Base-by-base conservation (phyloP, 1,140 invertebrate species). In the Cataglyphis hispanica region DNA sequence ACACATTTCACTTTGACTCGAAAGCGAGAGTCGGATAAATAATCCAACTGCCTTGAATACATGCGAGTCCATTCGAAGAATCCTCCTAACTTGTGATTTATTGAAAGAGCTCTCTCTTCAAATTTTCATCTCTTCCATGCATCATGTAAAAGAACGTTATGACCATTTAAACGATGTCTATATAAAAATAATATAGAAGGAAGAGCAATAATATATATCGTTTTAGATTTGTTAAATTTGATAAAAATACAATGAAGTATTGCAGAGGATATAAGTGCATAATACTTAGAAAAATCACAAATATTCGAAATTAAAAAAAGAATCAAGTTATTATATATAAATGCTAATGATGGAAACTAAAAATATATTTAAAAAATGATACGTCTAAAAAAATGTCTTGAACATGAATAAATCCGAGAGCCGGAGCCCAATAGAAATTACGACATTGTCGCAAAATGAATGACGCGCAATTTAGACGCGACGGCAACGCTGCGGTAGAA, bases 1-100 rank as follows among this genome's bases (percentile, higher is more conserved):
- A 86, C 75, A 66, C 87, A 58, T 89, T 76, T 87, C 80, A 76
- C 80, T 87, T 72, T 69, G 88, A 78, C 53, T 66, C 40, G 78
- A 74, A 67, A 85, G 70, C 13, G 84, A 50, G 46, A 78, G 61
- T 66, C 61, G 27, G 76, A 87, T 87, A 88, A 84, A 87, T 87
- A 88, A 84, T 75, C 69, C 58, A 83, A 60, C 78, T 61, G 37
- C 0, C 37, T 74, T 83, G 72, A 50, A n/a, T 60, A 43, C 50
- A 46, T 40, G 40, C 53, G 50, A 40, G 43, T 37, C 43, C 72
- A 56, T 60, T 75, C 72, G 31, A 76, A 63, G 60, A 31, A 43
- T 66, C 7, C 37, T 10, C 5, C 70, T 69, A 63, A 60, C 69
- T 69, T 76, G 84, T 50, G 64, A 70, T 80, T 66, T 80, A 22